Conservation (phyloP, 2,113 vertebrate genomes). For the Neofelis nebulosa region DNA sequence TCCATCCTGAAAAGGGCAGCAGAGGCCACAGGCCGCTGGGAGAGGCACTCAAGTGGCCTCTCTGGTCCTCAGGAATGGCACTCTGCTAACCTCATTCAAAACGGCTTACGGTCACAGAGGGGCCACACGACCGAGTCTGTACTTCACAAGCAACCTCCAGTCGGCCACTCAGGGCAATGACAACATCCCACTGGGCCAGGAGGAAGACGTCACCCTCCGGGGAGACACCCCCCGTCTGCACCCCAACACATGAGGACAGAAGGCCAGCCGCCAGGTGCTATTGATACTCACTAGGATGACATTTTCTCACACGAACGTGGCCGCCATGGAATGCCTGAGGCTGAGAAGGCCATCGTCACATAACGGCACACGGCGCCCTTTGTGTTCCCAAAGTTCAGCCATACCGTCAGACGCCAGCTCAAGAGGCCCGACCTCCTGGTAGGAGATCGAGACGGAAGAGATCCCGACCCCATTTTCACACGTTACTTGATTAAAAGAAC, state of each 20-base stretch:
- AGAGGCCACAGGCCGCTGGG: not conserved
- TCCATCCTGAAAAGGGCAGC: not conserved
- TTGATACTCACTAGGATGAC: too few species aligned
- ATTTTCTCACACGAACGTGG: not conserved
- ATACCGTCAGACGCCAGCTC: fast-evolving
- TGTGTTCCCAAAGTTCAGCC: too few species aligned
- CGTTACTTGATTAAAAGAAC: not conserved
- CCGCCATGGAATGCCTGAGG: fast-evolving
- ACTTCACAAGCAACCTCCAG: not conserved
- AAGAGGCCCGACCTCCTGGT: not conserved
- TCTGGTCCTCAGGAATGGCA: not conserved
- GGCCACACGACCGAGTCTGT: fast-evolving
- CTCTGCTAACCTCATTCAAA: not conserved
- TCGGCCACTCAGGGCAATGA: not conserved
- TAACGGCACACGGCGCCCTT: not conserved
- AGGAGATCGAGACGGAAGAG: not conserved
- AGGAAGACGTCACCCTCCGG: too few species aligned
- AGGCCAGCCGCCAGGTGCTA: too few species aligned
- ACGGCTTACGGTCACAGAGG: too few species aligned
- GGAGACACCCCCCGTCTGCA: not conserved
- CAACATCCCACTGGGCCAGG: not conserved
- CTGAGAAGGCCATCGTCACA: not conserved
- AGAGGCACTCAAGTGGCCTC: not conserved
- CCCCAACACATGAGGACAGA: not conserved
- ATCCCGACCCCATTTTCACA: not conserved